These are phyloP conservation scores for Euspilapteryx auroguttella DNA, from an alignment of 2,888 invertebrate genomes.

Conservation along the genomic window DNA sequence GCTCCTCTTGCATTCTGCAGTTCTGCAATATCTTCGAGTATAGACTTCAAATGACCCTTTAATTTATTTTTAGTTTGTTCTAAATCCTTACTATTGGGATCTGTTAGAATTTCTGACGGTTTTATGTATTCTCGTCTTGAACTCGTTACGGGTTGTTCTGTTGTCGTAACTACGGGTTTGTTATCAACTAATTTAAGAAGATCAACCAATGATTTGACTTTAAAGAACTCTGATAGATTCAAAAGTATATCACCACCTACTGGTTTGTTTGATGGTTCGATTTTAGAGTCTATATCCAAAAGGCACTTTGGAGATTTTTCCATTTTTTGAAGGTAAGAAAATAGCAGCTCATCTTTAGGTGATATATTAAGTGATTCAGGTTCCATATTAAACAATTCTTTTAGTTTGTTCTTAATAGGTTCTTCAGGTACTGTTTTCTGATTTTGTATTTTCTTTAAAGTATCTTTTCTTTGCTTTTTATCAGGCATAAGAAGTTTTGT, in stretches of 20 bases:
- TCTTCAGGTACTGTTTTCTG: conserved; percentile 14
- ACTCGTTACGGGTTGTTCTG: conserved; percentile 4
- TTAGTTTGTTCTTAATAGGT: conserved; percentile 16
- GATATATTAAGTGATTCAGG: conserved; percentile 12
- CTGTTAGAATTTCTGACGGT: too few species aligned
- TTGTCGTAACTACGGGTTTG: conserved; percentile 5
- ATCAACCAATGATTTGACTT: conserved; percentile 35
- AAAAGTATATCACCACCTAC: conserved; percentile 30
- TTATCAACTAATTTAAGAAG: conserved; percentile 21
- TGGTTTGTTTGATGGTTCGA: conserved; percentile 5
- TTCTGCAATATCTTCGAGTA: conserved; percentile 33
- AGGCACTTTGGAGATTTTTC: conserved; percentile 26
- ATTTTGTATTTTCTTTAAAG: conserved; percentile 16
- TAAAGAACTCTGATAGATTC: conserved; percentile 38
- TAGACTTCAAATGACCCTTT: conserved; percentile 32
- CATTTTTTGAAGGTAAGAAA: conserved; percentile 33
- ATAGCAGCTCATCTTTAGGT: conserved; percentile 32
- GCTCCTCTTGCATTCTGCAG: conserved; percentile 24
- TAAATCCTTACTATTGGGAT: too few species aligned
- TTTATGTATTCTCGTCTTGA: conserved; percentile 1
- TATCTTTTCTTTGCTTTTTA: conserved; percentile 15
- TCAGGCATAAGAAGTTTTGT: conserved; percentile 31
- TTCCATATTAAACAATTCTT: conserved; percentile 19
- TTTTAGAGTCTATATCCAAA: conserved; percentile 10
- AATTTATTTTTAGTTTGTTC: conserved; percentile 26